Evolutionary conservation across 2,888 invertebrate species (phyloP), one percentile per base, ranked within the genome.

Genomic region (Tetramorium bicarinatum): DNA sequence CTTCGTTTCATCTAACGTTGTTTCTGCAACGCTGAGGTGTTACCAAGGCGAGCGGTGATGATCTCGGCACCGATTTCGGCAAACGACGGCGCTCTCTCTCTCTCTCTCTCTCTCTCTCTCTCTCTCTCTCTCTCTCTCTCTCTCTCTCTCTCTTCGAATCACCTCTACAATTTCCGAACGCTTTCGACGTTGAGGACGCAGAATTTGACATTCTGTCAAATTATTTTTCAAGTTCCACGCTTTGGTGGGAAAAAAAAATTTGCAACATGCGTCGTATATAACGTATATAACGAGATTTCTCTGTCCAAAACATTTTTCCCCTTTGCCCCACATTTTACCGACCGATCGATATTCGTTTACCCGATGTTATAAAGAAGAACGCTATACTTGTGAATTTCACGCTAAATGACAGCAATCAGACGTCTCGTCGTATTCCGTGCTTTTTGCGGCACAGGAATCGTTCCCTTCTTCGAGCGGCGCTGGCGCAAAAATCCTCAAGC

Each of bases 381-480:
- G 29, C 29, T 34, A 34, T 34, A 38, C 47, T 56, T n/a, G 59
- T 38, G 71, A 80, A 56, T 72, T n/a, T 47, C 72, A 47, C 72
- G 72, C 34, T 61, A 80, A 80, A 80, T 72, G 79, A 80, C 79
- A 80, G 79, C 72, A 80, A 80, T 80, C 79, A 80, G 72, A 80
- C 44, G 72, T 59, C 21, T 38, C 49, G 47, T 72, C 59, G 79
- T 72, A 59, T 59, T 44, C 47, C 18, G 59, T 3, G 44, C 71
- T 79, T 80, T 80, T 80, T 80, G 79, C 47, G 59, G 49, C 29
- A 54, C 52, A 13, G 25, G 29, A 59, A 13, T 18, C 38, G 25
- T 72, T 38, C 18, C 38, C 72, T 56, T 69, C 34, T 38, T 71
- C 72, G 47, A 15, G 79, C 59, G 18, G 18, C 8, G n/a, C 72